Conservation (phyloP, 1,140 invertebrate genomes). For the Phenacoccus solenopsis region DNA sequence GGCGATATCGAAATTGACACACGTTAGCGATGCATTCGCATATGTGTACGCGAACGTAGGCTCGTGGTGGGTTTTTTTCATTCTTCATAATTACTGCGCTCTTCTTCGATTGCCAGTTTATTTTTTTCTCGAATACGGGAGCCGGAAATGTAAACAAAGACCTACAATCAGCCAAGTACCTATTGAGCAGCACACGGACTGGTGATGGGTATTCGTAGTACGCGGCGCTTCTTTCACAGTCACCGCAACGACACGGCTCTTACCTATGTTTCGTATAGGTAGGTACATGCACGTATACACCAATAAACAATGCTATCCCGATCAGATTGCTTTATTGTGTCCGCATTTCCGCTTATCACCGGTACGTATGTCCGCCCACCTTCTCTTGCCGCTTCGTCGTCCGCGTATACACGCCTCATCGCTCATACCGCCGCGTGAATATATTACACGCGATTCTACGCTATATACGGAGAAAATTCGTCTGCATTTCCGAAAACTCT, state of each 20-base stretch:
- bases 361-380: not conserved
- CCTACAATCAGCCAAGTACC: conserved; percentile 14
- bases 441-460: not conserved
- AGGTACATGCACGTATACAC: not conserved
- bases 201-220: not conserved
- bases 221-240: not conserved
- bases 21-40: no score
- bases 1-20: no score
- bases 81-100: no score
- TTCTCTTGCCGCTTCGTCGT: not conserved
- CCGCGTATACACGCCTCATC: not conserved
- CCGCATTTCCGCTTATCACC: conserved; percentile 15
- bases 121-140: not conserved
- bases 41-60: no score
- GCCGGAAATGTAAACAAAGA: conserved; percentile 9
- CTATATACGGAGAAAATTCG: no score
- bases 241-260: not conserved
- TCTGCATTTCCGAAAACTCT: no score
- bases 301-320: conserved; percentile 10
- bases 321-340: conserved; percentile 16
- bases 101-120: no score
- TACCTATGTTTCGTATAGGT: conserved; percentile 1
- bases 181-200: not conserved
- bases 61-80: no score
- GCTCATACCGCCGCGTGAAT: not conserved